phyloP scores from a whole-genome alignment of 2,888 invertebrate species.

The Rhagium mordax region DNA sequence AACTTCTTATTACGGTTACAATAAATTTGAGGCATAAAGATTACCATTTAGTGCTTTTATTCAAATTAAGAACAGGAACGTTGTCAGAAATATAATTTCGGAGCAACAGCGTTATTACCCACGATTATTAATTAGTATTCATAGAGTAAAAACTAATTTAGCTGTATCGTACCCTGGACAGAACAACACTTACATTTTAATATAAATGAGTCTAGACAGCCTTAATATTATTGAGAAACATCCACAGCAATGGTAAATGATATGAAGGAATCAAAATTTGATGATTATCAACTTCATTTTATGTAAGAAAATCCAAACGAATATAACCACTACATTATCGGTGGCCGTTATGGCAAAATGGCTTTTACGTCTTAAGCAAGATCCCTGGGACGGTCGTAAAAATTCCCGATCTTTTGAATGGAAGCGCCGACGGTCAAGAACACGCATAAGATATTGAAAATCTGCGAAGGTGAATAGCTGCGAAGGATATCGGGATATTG shows the following conservation, averaged over 20 bases:
- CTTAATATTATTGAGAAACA: too few relatives aligned
- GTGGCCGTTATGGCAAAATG: background rate
- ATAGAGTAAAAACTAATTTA: slow-evolving; percentile 14
- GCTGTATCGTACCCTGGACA: slow-evolving; percentile 18
- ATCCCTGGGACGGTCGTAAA: slow-evolving; percentile 6
- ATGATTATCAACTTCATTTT: too few relatives aligned
- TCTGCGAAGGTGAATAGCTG: slow-evolving; percentile 21
- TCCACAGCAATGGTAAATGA: too few relatives aligned
- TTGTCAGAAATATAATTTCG: slow-evolving; percentile 8
- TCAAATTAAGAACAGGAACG: slow-evolving; percentile 1
- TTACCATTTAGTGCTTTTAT: background rate
- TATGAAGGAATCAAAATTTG: too few relatives aligned
- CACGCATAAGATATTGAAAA: slow-evolving; percentile 25
- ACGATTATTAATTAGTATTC: slow-evolving; percentile 19
- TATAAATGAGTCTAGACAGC: slow-evolving; percentile 18
- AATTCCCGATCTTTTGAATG: slow-evolving; percentile 4
- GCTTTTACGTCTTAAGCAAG: slow-evolving; percentile 6
- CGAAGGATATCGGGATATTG: slow-evolving; percentile 23
- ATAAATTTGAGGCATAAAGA: too few relatives aligned
- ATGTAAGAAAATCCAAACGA: too few relatives aligned
- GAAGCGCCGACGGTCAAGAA: slow-evolving; percentile 5
- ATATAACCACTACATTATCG: background rate
- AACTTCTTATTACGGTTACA: too few relatives aligned
- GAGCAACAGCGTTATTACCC: background rate
- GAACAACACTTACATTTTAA: slow-evolving; percentile 14